Percentiles rank a stretch among this genome's conserved stretches.
Conservation (phyloP, 2,113 vertebrate genomes). For the Brachionichthys hirsutus region DNA sequence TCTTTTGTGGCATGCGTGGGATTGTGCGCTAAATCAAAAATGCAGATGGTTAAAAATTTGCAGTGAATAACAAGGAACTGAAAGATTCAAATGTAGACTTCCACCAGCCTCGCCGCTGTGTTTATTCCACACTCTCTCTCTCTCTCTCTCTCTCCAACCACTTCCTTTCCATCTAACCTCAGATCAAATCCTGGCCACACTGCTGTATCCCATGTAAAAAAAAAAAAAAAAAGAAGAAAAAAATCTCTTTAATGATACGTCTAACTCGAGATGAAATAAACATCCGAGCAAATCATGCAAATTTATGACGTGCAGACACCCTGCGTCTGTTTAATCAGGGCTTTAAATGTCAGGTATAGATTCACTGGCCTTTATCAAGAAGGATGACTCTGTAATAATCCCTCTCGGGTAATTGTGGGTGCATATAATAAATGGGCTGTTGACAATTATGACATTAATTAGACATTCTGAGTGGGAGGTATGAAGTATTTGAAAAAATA, state of each 20-base stretch:
- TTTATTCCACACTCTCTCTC: too few species aligned
- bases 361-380: conserved; percentile 8
- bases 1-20: too few species aligned
- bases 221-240: too few species aligned
- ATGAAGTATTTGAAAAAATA: conserved; percentile 1
- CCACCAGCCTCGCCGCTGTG: too few species aligned
- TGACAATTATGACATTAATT: conserved; percentile 11
- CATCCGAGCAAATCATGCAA: neutral
- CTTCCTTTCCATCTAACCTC: too few species aligned
- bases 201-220: too few species aligned
- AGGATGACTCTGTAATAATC: conserved; percentile 10
- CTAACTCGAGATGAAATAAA: conserved; percentile 1
- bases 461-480: conserved; percentile 12
- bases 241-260: neutral
- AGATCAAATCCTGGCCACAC: too few species aligned
- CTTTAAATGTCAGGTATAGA: neutral
- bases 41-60: too few species aligned
- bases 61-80: too few species aligned
- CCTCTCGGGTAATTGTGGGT: neutral
- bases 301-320: neutral
- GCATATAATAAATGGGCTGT: neutral
- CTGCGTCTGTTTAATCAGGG: neutral
- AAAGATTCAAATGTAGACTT: too few species aligned
- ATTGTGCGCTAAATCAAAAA: too few species aligned
- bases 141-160: too few species aligned